phyloP scores from a whole-genome alignment of 1,140 invertebrate genomes.

The Belonocnema kinseyi region DNA sequence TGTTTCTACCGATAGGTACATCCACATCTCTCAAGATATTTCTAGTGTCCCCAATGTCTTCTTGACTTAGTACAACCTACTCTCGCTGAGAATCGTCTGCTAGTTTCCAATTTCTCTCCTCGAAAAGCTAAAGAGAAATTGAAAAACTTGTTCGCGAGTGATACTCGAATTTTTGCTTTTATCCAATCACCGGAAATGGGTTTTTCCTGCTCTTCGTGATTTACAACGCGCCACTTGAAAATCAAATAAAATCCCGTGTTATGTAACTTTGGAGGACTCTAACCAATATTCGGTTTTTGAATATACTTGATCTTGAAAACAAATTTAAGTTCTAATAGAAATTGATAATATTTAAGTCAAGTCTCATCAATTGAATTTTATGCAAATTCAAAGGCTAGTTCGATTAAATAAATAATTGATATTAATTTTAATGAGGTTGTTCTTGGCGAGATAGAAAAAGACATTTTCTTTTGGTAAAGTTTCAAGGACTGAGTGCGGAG shows the following conservation, averaged over 20 bases:
- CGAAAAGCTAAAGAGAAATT: not conserved
- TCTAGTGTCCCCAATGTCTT: constrained; percentile 14
- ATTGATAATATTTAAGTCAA: too few relatives aligned
- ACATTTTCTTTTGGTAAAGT: too few relatives aligned
- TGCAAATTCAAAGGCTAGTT: too few relatives aligned
- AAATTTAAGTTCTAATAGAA: too few relatives aligned
- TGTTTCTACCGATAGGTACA: constrained; percentile 35
- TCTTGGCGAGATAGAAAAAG: too few relatives aligned
- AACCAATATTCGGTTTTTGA: not conserved
- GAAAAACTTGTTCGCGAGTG: not conserved
- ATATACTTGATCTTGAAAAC: too few relatives aligned
- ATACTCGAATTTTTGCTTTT: not conserved
- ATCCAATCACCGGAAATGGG: constrained; percentile 2
- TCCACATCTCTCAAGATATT: constrained; percentile 32
- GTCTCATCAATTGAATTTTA: too few relatives aligned
- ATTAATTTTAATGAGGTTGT: too few relatives aligned
- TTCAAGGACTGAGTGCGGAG: too few relatives aligned
- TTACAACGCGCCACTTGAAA: not conserved
- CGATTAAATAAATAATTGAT: too few relatives aligned
- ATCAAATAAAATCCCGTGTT: not conserved
- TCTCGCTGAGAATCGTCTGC: constrained; percentile 1
- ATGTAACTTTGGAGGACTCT: not conserved
- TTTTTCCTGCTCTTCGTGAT: not conserved
- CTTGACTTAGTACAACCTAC: constrained; percentile 2
- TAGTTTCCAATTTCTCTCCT: not conserved